Base-by-base conservation (phyloP, 2,797 vertebrate genomes). In the Sebastes steindachneri region DNA sequence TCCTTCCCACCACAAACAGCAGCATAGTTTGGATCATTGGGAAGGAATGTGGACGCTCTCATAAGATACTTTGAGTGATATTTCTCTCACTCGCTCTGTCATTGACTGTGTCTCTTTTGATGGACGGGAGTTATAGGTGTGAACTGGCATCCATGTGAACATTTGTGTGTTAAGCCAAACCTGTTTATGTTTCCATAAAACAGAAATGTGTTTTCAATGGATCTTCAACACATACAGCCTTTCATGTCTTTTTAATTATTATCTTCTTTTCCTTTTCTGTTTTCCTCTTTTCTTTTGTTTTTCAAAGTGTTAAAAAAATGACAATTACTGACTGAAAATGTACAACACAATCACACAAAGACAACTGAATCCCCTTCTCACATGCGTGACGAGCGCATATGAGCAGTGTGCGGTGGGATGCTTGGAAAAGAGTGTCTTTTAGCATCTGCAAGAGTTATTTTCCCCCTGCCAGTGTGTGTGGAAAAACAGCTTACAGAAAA, bases 1-100 rank as follows among this genome's bases (percentile, higher is more conserved):
- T 87, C 70, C 86, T 91, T 85, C 83, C 80, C 79, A 89, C 87
- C 88, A 91, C 86, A 92, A 93, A 88, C 79, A 93, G 67, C 82
- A 85, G 75, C 17, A n/a, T n/a, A 45, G 64, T 77, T 66, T 70
- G 57, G 74, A 90, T 90, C 91, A 91, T 53, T 88, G 69, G 33
- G 81, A 88, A 91, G 72, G 91, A 93, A 93, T 94, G 90, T 21
- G 70, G 84, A 85, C 12, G 48, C 67, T 57, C 80, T 77, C 64
- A 68, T 79, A 80, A 87, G 88, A 83, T 66, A 80, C 60, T 75
- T 67, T 74, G 54, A 70, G 28, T 65, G 77, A 57, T 68, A 68
- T 81, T 80, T 81, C 35, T 45, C 68, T 83, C 37, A 1, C 71
- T 84, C 7, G 2, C 53, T 69, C 29, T 23, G 58, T 72, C 68